A percentile compares a stretch with the other conserved stretches of the same genome.
phyloP scores from a whole-genome alignment of 2,113 vertebrate species.

The Synodontis membranacea region DNA sequence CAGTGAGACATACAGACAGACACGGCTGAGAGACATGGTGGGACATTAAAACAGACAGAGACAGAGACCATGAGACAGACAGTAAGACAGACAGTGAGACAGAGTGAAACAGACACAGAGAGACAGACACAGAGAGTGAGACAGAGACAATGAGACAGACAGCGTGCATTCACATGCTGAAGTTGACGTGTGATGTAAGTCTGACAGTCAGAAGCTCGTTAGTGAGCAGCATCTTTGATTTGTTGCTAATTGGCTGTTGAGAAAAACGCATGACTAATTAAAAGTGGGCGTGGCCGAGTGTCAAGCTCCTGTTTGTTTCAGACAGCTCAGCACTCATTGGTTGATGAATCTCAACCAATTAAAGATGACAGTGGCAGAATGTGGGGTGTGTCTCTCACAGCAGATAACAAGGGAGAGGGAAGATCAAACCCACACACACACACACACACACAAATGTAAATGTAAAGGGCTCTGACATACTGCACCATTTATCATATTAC shows the following conservation, averaged over 20 bases:
- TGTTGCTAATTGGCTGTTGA: slow-evolving; percentile 54
- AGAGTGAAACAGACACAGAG: background rate
- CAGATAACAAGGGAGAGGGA: background rate
- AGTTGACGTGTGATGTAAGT: slow-evolving; percentile 42
- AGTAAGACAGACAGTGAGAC: background rate
- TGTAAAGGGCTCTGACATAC: background rate
- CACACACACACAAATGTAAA: background rate
- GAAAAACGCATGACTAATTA: slow-evolving; percentile 58
- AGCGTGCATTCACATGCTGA: background rate
- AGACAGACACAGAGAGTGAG: background rate
- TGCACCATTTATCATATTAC: background rate
- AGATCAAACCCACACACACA: background rate
- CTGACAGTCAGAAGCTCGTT: slow-evolving; percentile 52
- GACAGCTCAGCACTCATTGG: slow-evolving; percentile 25
- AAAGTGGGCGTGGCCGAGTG: slow-evolving; percentile 45
- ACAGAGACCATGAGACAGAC: background rate
- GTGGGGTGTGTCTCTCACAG: slow-evolving; percentile 7
- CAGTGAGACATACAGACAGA: background rate
- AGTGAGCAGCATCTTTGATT: slow-evolving; percentile 13
- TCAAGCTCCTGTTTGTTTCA: background rate
- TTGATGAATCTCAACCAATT: slow-evolving; percentile 30
- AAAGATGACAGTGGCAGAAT: background rate
- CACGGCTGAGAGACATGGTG: background rate
- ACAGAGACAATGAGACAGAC: slow-evolving; percentile 27
- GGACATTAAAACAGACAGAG: no score